These are phyloP conservation scores for Protobothrops flavoviridis DNA, from an alignment of 2,113 vertebrate genomes.

Conservation along the genomic window DNA sequence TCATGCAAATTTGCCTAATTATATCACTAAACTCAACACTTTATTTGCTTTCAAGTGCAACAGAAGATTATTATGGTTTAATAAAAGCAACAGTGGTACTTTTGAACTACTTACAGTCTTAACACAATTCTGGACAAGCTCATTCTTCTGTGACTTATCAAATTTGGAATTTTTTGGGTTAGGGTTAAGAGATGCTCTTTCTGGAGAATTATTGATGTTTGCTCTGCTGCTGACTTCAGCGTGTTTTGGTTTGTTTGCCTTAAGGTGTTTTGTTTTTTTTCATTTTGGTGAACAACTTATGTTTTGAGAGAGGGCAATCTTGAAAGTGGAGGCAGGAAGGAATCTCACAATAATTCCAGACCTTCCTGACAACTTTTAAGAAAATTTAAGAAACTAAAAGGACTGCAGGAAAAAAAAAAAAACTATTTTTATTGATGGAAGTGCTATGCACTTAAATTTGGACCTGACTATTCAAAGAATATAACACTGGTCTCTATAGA, in stretches of 20 bases:
- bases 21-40: slow-evolving; percentile 50
- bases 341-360: slow-evolving; percentile 60
- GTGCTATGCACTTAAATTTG: not conserved
- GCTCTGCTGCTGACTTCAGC: slow-evolving; percentile 58
- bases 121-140: not conserved
- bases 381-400: not conserved
- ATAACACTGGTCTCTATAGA: not conserved
- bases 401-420: not conserved
- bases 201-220: slow-evolving; percentile 51
- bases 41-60: slow-evolving; percentile 36
- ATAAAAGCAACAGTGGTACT: slow-evolving; percentile 40
- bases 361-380: not conserved
- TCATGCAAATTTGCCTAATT: slow-evolving; percentile 61
- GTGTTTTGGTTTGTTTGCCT: slow-evolving; percentile 59
- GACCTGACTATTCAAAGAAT: not conserved
- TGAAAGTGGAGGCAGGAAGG: slow-evolving; percentile 65
- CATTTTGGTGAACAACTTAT: slow-evolving; percentile 60
- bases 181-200: slow-evolving; percentile 50
- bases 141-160: slow-evolving; percentile 31
- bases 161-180: slow-evolving; percentile 16
- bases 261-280: slow-evolving; percentile 57
- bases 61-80: slow-evolving; percentile 36
- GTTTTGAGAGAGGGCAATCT: slow-evolving; percentile 49
- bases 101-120: slow-evolving; percentile 25
- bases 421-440: not conserved